Evolutionary conservation across 2,888 invertebrate genomes (phyloP).

Genomic region (Euspilapteryx auroguttella): DNA sequence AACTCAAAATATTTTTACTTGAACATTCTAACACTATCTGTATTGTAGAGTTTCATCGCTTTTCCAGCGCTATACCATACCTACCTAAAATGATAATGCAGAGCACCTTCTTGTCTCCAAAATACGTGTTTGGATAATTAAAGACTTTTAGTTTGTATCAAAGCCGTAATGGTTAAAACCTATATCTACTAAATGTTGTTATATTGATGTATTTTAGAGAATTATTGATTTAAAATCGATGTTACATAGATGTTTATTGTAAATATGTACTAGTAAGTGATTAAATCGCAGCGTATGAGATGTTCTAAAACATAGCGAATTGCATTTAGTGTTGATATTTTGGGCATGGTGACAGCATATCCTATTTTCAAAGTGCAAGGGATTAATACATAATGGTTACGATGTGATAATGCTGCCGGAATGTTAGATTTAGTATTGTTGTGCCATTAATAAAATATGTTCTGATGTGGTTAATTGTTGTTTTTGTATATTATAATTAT

Average conservation of each 20-base stretch:
- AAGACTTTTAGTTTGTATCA: no score
- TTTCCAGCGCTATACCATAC: no score
- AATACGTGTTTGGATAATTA: no score
- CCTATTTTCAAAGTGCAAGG: no score
- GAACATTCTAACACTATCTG: no score
- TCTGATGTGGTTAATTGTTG: constrained; percentile 21
- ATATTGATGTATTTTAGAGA: constrained; percentile 58
- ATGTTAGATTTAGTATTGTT: constrained; percentile 55
- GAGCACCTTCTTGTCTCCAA: no score
- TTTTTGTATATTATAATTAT: constrained; percentile 6
- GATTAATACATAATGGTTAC: constrained; percentile 30
- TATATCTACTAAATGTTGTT: no score
- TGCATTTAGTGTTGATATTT: constrained; percentile 61
- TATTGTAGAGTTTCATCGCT: no score
- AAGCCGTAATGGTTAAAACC: no score
- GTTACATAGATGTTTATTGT: constrained; percentile 61
- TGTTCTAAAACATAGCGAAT: constrained; percentile 47
- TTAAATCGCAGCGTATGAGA: constrained; percentile 35
- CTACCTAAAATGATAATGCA: no score
- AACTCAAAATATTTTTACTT: no score
- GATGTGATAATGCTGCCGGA: constrained; percentile 45
- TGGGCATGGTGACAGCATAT: constrained; percentile 39
- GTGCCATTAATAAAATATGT: constrained; percentile 60
- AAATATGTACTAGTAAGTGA: constrained; percentile 52
- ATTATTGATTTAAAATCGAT: constrained; percentile 56